Evolutionary conservation across 2,113 vertebrate genomes (phyloP), one percentile per base, ranked within the genome.

Genomic region (Gambusia holbrooki): DNA sequence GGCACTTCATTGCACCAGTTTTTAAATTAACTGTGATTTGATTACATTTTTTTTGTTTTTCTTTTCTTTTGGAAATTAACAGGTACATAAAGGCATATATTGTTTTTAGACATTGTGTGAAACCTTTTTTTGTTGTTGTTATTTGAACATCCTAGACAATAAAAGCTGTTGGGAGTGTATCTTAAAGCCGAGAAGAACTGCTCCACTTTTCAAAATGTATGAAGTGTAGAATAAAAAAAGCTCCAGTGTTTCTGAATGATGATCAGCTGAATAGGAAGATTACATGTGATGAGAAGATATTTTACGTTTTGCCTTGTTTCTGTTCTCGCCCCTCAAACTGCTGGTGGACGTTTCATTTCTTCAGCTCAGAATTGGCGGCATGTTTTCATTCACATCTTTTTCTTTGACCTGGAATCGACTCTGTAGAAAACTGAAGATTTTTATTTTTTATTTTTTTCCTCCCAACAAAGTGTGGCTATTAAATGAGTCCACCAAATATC

Each of bases 31-130:
- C 30, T 63, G 5, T 60, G 22, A 25, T 40, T 63, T 1, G 27
- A 27, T 60, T 66, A 12, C 2, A 37, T 37, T 37, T 11, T 42
- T 42, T 12, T 64, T 33, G 27, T 4, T 8, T 37, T 13, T 3
- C 3, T 65, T 69, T 11, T 60, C 15, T 84, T 81, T 87, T 79
- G 63, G n/a, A 79, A 77, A 68, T 83, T 61, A 83, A 89, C 87
- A 80, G 92, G 92, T 93, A 89, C 90, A 86, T 77, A 77, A 72
- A 79, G 73, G 71, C 76, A 91, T 84, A 71, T 79, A 79, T 84
- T 87, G 80, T 91, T 88, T 42, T 80, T 83, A 86, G 76, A 85
- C 70, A 77, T 81, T 78, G 75, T 84, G 80, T 77, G 79, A 61
- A 42, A 42, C 19, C 3, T 27, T 80, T 27, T 71, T 82, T 19